Evolutionary conservation across 37 sponge, comb jelly and placozoan species (phyloP).

Genomic region (Eunapius fragilis): DNA sequence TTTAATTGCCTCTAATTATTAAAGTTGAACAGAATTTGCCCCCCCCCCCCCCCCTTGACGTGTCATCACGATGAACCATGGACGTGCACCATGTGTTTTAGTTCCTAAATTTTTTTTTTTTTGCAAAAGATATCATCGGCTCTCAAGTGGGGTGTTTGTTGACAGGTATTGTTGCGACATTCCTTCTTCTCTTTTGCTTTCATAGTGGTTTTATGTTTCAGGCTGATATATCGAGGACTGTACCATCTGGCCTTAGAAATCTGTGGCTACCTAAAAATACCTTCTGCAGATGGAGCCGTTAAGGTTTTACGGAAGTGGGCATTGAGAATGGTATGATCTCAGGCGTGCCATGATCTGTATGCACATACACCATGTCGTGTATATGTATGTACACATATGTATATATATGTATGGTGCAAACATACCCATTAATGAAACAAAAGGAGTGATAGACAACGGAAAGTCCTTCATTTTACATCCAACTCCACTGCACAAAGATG

Average conservation of each 20-base stretch:
- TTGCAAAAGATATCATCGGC: conserved; percentile 65
- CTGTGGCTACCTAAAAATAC: conserved; percentile 76
- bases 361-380: background rate
- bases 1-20: no score
- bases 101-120: no score
- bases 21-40: no score
- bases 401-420: no score
- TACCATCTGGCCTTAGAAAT: conserved; percentile 82
- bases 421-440: no score
- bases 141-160: conserved; percentile 62
- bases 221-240: conserved; percentile 72
- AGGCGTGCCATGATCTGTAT: background rate
- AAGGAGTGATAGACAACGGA: no score
- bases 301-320: conserved; percentile 87
- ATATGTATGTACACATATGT: background rate
- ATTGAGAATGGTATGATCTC: conserved; percentile 53
- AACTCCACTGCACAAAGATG: no score
- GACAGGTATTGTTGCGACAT: conserved; percentile 41
- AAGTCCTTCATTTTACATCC: no score
- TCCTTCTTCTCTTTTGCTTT: background rate
- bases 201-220: background rate
- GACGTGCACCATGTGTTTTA: no score
- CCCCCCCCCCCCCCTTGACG: no score
- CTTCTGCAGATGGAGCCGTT: conserved; percentile 70
- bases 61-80: no score